Evolutionary conservation across 2,888 invertebrate species (phyloP).

Genomic region (Mesorhabditis spiculigera): DNA sequence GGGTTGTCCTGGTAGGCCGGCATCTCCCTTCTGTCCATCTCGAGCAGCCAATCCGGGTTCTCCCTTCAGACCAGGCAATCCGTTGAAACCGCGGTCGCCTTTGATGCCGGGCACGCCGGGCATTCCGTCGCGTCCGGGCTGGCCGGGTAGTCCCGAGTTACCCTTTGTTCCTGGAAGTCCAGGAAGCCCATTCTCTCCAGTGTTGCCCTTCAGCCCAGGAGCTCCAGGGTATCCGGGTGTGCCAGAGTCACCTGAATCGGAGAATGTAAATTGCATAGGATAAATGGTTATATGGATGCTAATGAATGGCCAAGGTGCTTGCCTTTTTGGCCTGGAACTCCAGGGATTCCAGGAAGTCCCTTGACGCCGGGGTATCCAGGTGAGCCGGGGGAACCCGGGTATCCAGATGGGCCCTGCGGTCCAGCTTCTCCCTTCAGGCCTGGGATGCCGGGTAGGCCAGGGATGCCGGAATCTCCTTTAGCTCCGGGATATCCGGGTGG

Average conservation of each 20-base stretch:
- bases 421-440: slow-evolving; percentile 60
- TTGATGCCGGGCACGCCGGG: slow-evolving; percentile 58
- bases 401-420: slow-evolving; percentile 74
- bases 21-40: slow-evolving; percentile 40
- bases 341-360: slow-evolving; percentile 51
- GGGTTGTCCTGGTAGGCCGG: slow-evolving; percentile 42
- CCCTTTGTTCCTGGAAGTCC: slow-evolving; percentile 47
- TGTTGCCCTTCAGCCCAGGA: slow-evolving; percentile 54
- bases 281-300: not conserved
- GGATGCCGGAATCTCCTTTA: slow-evolving; percentile 15
- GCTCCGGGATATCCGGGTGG: slow-evolving; percentile 46
- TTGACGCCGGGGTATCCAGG: slow-evolving; percentile 65
- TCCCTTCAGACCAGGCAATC: slow-evolving; percentile 64
- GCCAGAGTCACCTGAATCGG: slow-evolving; percentile 42
- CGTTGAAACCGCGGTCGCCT: slow-evolving; percentile 53
- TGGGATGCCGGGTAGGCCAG: slow-evolving; percentile 27
- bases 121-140: slow-evolving; percentile 58
- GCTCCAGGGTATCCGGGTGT: slow-evolving; percentile 50
- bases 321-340: slow-evolving; percentile 52
- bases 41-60: slow-evolving; percentile 40
- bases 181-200: slow-evolving; percentile 27
- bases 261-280: not conserved
- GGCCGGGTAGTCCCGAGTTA: slow-evolving; percentile 54
- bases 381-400: slow-evolving; percentile 64
- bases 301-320: not conserved